These are phyloP conservation scores for Peromyscus maniculatus DNA, from an alignment of 2,113 vertebrate genomes.

Conservation along the genomic window DNA sequence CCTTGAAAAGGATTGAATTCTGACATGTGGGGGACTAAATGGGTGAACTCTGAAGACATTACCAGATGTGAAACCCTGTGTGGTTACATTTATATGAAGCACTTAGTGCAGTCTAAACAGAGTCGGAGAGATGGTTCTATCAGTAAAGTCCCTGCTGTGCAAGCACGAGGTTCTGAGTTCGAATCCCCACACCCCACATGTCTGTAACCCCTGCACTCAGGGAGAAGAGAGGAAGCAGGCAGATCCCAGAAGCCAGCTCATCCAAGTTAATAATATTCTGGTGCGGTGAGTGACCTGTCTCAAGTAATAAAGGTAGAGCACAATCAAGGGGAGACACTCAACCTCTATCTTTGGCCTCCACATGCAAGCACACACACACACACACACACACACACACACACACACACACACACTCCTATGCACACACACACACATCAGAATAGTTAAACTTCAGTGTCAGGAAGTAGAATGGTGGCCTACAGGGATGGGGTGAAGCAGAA, in stretches of 20 bases:
- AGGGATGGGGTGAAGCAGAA: not conserved
- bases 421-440: not conserved
- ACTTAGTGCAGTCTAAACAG: not conserved
- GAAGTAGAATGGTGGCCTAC: not conserved
- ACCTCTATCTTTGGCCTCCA: not conserved
- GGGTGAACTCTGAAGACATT: not conserved
- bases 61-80: not conserved
- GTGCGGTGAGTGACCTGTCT: not conserved
- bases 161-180: not conserved
- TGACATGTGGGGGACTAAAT: not conserved
- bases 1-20: not conserved
- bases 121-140: not conserved
- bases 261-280: not conserved
- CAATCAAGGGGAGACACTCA: not conserved
- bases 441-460: not conserved
- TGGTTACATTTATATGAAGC: not conserved
- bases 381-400: not conserved
- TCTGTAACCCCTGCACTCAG: not conserved
- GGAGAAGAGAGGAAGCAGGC: not conserved
- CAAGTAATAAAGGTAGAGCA: not conserved
- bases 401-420: not conserved
- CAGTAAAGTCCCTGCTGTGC: not conserved
- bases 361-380: not conserved
- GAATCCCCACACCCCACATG: not conserved
- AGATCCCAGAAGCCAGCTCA: not conserved